Conservation (phyloP, 2,888 invertebrate genomes). For the Pherbina coryleti region DNA sequence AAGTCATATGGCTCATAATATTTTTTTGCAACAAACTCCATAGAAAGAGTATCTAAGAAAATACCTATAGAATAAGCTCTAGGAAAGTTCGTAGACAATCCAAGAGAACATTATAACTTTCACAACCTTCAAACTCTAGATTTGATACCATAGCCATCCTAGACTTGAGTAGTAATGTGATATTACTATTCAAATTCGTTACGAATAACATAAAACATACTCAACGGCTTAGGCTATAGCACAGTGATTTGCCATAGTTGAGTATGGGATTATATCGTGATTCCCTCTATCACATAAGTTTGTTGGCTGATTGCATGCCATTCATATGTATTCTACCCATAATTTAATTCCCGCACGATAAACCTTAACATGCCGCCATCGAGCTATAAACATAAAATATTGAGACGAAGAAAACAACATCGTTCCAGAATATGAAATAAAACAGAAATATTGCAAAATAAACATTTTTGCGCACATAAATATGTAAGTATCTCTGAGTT, state of each 20-base stretch:
- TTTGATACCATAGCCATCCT: background rate
- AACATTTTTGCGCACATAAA: background rate
- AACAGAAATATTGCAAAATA: background rate
- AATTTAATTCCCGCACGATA: background rate
- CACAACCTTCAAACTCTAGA: background rate
- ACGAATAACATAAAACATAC: background rate
- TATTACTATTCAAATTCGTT: background rate
- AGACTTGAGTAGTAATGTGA: background rate
- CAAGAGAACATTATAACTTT: slow-evolving; percentile 4
- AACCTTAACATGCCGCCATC: slow-evolving; percentile 5
- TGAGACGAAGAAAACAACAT: slow-evolving; percentile 5
- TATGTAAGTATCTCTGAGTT: no score
- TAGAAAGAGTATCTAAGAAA: no score
- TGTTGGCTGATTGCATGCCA: background rate
- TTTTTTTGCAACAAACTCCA: no score
- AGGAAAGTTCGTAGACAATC: background rate
- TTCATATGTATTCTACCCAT: background rate
- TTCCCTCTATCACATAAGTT: background rate
- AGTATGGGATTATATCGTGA: background rate
- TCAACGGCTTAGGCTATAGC: background rate
- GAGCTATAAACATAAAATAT: background rate
- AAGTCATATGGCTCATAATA: no score
- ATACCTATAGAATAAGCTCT: no score
- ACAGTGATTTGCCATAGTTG: background rate
- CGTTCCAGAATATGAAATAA: no score